Evolutionary conservation across 2,113 vertebrate species (phyloP), one percentile per base, ranked within the genome.

Genomic region (Raja brachyura): DNA sequence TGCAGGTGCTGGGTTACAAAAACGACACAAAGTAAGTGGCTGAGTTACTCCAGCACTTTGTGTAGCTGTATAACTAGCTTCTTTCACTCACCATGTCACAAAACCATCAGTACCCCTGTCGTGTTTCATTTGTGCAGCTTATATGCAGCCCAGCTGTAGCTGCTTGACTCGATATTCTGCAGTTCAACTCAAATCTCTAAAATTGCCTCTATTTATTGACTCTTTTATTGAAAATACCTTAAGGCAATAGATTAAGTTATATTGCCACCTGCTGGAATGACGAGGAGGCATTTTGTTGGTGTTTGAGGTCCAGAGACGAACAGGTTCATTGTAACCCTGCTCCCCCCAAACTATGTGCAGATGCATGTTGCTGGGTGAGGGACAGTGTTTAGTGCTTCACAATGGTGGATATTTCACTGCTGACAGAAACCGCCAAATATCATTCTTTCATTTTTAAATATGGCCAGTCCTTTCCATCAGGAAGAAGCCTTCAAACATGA

Each of bases 211-310:
- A 68, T 20, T 39, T 90, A 14, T 31, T 70, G 31, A 4, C 18
- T 31, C 16, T 68, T 0, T 20, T n/a, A n/a, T n/a, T 4, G 61
- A 68, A 5, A 90, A 68, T 66, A 13, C 22, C 10, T 74, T 4
- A 39, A 33, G 66, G 20, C 22, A 18, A 73, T 92, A 39, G 66
- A 70, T 92, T 73, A 39, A 25, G 66, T 14, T 31, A 28, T 48
- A 68, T 68, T 92, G 90, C 90, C 90, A 92, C 66, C 90, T 92
- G 33, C 90, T 92, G 90, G 90, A 90, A 28, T 28, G 33, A 66
- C 63, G 5, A 48, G 59, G 16, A 73, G 70, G 14, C 18, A 2
- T 73, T 18, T 73, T 73, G 70, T 20, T 73, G 20, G 16, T 73
- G 70, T 48, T 48, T 48, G 39, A 48, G 39, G 39, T 48, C 39